Conservation (phyloP, 1,140 invertebrate genomes). For the Calosoma granatense region DNA sequence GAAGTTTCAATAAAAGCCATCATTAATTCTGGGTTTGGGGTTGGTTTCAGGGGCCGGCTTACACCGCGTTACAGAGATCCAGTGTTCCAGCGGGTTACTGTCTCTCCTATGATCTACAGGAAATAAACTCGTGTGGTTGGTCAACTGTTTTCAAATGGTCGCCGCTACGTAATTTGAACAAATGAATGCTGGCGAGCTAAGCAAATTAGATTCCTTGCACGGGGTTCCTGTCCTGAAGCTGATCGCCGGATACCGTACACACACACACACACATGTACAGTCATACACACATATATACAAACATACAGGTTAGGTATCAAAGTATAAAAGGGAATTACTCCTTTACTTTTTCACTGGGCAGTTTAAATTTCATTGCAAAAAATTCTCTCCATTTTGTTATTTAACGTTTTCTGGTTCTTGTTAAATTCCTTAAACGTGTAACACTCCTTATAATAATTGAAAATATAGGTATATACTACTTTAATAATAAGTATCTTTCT, state of each 20-base stretch:
- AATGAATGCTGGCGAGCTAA: conserved; percentile 35
- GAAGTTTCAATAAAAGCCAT: conserved; percentile 41
- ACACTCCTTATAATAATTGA: too few species aligned
- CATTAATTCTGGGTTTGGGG: conserved; percentile 40
- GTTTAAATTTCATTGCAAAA: too few species aligned
- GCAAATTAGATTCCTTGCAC: conserved; percentile 35
- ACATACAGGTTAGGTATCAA: too few species aligned
- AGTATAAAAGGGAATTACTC: too few species aligned
- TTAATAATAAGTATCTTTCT: too few species aligned
- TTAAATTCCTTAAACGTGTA: too few species aligned
- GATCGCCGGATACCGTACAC: background rate
- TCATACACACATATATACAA: background rate
- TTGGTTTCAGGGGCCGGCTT: conserved; percentile 18
- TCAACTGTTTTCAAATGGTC: conserved; percentile 20
- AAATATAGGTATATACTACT: too few species aligned
- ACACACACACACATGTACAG: background rate
- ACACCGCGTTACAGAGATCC: conserved; percentile 25
- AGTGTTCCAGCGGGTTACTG: conserved; percentile 17
- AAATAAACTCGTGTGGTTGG: background rate
- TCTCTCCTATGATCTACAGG: background rate
- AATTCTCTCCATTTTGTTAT: too few species aligned
- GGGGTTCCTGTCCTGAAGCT: background rate
- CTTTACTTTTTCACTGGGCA: too few species aligned
- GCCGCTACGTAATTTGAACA: conserved; percentile 35
- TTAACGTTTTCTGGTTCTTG: too few species aligned